phyloP scores from a whole-genome alignment of 23 tunicate species.

The Styela clava region DNA sequence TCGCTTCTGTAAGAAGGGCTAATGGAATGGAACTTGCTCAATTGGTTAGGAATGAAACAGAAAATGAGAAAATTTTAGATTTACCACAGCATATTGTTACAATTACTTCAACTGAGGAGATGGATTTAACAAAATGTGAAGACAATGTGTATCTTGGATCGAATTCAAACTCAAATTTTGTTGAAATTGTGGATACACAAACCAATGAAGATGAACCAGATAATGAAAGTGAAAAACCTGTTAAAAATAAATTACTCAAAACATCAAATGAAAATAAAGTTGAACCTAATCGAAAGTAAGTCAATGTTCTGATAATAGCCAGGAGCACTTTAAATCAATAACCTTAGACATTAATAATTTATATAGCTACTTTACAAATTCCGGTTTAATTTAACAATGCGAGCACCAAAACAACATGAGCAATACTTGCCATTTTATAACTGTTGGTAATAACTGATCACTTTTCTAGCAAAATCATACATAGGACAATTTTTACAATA shows the following conservation, averaged over 20 bases:
- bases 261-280: slow-evolving; percentile 3
- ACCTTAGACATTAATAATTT: too few relatives aligned
- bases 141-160: slow-evolving; percentile 20
- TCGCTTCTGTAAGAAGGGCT: slow-evolving; percentile 47
- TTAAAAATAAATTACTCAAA: background rate
- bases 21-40: slow-evolving; percentile 9
- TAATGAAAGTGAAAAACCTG: slow-evolving; percentile 20
- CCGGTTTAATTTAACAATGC: too few relatives aligned
- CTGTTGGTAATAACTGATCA: too few relatives aligned
- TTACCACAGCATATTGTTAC: slow-evolving; percentile 73
- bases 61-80: slow-evolving; percentile 35
- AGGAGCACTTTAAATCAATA: background rate
- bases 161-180: slow-evolving; percentile 29
- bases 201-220: slow-evolving; percentile 40
- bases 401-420: too few relatives aligned
- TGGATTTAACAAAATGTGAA: slow-evolving; percentile 9
- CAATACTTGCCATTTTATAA: too few relatives aligned
- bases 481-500: too few relatives aligned
- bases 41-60: slow-evolving; percentile 11
- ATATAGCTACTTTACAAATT: too few relatives aligned
- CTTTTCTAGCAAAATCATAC: too few relatives aligned
- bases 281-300: background rate
- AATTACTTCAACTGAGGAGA: slow-evolving; percentile 49
- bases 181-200: slow-evolving; percentile 34
- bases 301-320: background rate